Base-by-base conservation (phyloP, 2,113 vertebrate species). In the Manacus vitellinus region DNA sequence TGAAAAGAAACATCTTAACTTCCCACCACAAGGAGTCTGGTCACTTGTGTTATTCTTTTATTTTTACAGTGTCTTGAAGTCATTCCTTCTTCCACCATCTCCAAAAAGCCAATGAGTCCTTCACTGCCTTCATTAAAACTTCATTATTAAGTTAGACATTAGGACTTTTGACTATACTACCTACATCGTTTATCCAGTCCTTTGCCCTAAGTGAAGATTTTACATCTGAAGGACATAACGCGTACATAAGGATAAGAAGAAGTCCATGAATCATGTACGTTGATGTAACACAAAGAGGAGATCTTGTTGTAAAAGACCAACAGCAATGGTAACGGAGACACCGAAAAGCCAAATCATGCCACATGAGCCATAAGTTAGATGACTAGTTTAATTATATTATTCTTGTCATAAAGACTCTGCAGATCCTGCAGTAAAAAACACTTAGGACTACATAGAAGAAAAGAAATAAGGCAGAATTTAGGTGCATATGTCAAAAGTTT, bases 251-350 rank as follows among this genome's bases (percentile, higher is more conserved):
- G 27, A 10, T 15, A 65, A 56, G 37, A 78, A 74, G 11, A 55
- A 65, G 33, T 30, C 16, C 8, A 33, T 3, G 25, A 83, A 43
- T 19, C 39, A 17, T 6, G 12, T 54, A 33, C 0, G 1, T 11
- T 3, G 9, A 49, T 37, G 28, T 28, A 51, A 52, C 8, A 4
- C 0, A 0, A 77, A 2, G 33, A 67, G 16, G 12, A 62, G 41
- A 61, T 41, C 13, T 49, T 43, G 6, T 10, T 67, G 43, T 49
- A 61, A 44, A 61, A 84, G 76, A 43, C 37, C 23, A 74, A 17
- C 27, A 63, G 4, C 44, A 20, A 21, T 0, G 4, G 39, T 39
- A 15, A 71, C 0, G 0, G 44, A 59, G 47, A 90, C 23, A 46
- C 14, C 0, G 0, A 2, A 16, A 55, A 91, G 49, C 56, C n/a